Conservation (phyloP, 2,888 invertebrate genomes). For the Sesia apiformis region DNA sequence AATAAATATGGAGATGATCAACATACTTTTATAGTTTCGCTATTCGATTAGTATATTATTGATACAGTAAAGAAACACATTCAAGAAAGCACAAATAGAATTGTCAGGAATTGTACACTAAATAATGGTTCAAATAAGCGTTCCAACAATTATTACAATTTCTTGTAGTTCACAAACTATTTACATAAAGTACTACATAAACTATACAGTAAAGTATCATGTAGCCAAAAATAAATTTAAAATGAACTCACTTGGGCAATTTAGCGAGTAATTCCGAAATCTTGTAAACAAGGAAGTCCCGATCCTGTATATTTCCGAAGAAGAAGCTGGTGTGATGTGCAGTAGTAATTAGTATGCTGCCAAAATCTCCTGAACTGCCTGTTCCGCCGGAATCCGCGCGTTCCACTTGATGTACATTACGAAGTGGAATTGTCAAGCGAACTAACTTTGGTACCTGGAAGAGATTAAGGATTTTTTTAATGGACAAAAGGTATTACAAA, state of each 20-base stretch:
- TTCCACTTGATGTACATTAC: constrained; percentile 87
- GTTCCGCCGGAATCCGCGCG: constrained; percentile 81
- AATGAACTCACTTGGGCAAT: constrained; percentile 63
- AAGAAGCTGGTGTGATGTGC: constrained; percentile 88
- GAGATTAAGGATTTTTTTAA: neutral
- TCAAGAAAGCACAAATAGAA: too few species aligned
- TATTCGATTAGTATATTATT: too few species aligned
- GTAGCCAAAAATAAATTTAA: neutral
- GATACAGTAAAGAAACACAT: too few species aligned
- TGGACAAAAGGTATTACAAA: too few species aligned
- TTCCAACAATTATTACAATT: constrained; percentile 13
- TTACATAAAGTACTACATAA: too few species aligned
- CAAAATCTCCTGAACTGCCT: constrained; percentile 72
- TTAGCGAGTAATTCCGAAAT: constrained; percentile 90
- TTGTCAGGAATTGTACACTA: too few species aligned
- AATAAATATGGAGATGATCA: too few species aligned
- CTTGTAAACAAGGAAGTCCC: constrained; percentile 91
- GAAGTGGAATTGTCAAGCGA: constrained; percentile 90
- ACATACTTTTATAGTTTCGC: too few species aligned
- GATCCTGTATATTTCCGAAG: constrained; percentile 90
- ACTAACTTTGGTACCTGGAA: constrained; percentile 84
- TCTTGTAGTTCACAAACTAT: too few species aligned
- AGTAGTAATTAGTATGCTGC: constrained; percentile 87
- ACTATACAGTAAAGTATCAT: too few species aligned
- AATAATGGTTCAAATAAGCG: too few species aligned